phyloP scores from a whole-genome alignment of 2,113 vertebrate genomes.

The Octodon degus region DNA sequence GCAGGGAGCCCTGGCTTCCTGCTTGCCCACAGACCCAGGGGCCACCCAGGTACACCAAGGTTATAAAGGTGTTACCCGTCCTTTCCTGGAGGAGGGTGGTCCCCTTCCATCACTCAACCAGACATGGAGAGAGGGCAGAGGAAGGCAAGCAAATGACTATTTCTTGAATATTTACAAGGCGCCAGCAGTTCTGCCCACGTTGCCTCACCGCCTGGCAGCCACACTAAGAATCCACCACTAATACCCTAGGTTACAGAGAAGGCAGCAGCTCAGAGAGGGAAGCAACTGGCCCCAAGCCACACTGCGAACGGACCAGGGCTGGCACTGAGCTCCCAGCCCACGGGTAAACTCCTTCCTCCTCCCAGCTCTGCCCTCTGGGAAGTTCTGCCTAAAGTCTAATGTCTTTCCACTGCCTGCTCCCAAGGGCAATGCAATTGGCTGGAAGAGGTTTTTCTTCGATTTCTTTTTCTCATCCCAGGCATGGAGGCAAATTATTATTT shows the following conservation, averaged over 20 bases:
- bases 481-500: background rate
- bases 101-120: background rate
- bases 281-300: background rate
- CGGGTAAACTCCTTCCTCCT: background rate
- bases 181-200: background rate
- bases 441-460: background rate
- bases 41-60: background rate
- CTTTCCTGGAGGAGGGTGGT: background rate
- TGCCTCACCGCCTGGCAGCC: background rate
- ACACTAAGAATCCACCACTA: background rate
- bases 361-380: background rate
- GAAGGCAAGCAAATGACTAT: background rate
- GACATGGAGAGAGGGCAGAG: background rate
- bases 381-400: conserved; percentile 56
- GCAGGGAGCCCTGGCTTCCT: background rate
- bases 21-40: background rate
- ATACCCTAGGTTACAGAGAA: background rate
- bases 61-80: background rate
- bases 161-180: background rate
- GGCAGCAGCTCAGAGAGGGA: background rate
- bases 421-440: background rate
- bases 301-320: background rate
- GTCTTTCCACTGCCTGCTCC: background rate
- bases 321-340: background rate
- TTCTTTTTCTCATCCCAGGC: background rate